Base-by-base conservation (phyloP, 2,797 vertebrate species). In the Melopsittacus undulatus region DNA sequence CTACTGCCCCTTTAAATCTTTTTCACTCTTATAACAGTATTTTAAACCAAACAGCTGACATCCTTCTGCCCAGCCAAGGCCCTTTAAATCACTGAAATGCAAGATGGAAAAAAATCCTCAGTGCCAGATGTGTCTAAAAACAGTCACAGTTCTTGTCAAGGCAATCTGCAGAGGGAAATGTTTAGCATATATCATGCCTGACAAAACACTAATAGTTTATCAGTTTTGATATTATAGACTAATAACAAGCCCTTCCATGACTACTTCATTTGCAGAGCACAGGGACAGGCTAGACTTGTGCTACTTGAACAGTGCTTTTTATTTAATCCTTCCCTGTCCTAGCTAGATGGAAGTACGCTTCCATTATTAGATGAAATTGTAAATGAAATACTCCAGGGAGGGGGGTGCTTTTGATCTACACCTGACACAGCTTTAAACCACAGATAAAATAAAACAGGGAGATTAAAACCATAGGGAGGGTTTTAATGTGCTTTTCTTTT, bases 321-420 rank as follows among this genome's bases (percentile, higher is more conserved):
- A 83, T 89, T 93, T 95, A 91, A 96, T 83, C 90, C 89, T 91
- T 92, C 83, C 38, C 84, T 24, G 46, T 93, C 59, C 80, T 67
- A 73, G 85, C 62, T 87, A 85, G 90, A 92, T 57, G 88, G 62
- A 95, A 70, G 69, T 72, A 95, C 66, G 45, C 84, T 96, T 97
- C 92, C 40, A 94, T 90, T 96, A 96, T 74, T 93, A 95, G 97
- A 95, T 96, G 86, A 96, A 96, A 92, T 74, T 63, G 66, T 85
- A 83, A 89, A 95, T 91, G 8, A 94, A 91, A 91, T 96, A 83
- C 61, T 91, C 74, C 3, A 11, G 59, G 48, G 90, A 93, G 52
- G 30, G 30, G 72, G 11, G 30, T 83, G 89, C 64, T 96, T 92
- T 89, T 89, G 70, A 83, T 67, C 32, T 52, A 74, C 46, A 87